Conservation (phyloP, 2,113 vertebrate species). For the Neolamprologus longior region DNA sequence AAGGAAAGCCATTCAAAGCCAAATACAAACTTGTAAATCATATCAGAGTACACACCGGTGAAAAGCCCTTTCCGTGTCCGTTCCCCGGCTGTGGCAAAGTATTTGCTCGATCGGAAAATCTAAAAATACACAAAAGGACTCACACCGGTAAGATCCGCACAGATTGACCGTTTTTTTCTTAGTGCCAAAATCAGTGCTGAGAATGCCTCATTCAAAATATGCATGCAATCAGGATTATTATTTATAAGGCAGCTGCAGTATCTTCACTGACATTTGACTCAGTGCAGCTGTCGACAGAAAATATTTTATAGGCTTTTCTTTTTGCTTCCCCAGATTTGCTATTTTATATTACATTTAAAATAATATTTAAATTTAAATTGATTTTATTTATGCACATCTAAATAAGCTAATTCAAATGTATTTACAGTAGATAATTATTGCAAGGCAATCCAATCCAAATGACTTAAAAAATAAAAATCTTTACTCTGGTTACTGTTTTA, state of each 20-base stretch:
- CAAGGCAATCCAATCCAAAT: not conserved
- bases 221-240: constrained; percentile 36
- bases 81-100: constrained; percentile 80
- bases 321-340: not conserved
- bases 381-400: not conserved
- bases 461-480: not conserved
- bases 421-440: not conserved
- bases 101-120: constrained; percentile 79
- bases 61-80: constrained; percentile 75
- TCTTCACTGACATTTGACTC: not conserved
- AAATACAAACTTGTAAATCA: constrained; percentile 85
- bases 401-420: not conserved
- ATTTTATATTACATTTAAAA: not conserved
- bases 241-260: constrained; percentile 26
- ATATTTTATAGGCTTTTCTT: not conserved
- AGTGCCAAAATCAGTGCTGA: constrained; percentile 2
- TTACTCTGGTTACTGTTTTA: not conserved
- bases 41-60: constrained; percentile 79
- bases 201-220: constrained; percentile 1
- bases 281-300: constrained; percentile 25
- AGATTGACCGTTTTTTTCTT: not conserved
- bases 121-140: constrained; percentile 82
- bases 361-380: not conserved
- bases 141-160: constrained; percentile 73
- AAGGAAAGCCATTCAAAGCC: constrained; percentile 81